Evolutionary conservation across 2,888 invertebrate species (phyloP).

Genomic region (Scaptomyza tumidula): DNA sequence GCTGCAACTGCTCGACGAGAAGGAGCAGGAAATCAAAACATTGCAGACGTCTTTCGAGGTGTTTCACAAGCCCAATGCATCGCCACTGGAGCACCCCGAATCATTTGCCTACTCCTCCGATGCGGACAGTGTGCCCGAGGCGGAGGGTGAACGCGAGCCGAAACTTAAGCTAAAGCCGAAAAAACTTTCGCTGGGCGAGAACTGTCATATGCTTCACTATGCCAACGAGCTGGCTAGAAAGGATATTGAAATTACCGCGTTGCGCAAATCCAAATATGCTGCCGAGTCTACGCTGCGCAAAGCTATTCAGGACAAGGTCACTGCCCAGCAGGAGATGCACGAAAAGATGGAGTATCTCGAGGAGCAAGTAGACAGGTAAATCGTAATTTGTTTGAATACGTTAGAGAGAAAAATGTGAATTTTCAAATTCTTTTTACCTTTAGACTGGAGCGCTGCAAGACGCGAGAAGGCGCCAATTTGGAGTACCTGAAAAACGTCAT

Average conservation of each 20-base stretch:
- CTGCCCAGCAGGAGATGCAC: constrained; percentile 86
- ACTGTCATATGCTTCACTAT: constrained; percentile 92
- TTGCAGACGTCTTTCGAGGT: constrained; percentile 86
- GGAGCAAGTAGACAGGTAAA: constrained; percentile 87
- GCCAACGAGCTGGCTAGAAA: constrained; percentile 92
- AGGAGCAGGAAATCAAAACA: constrained; percentile 89
- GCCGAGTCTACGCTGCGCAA: constrained; percentile 86
- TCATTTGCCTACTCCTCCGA: constrained; percentile 60
- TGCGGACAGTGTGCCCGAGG: constrained; percentile 73
- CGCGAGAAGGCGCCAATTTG: constrained; percentile 93
- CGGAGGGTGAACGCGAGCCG: constrained; percentile 46
- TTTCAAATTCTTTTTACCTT: too few relatives aligned
- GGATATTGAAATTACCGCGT: constrained; percentile 90
- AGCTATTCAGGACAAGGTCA: constrained; percentile 86
- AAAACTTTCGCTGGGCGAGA: constrained; percentile 85
- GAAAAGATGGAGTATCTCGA: constrained; percentile 86
- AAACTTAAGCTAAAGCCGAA: constrained; percentile 66
- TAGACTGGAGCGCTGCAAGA: constrained; percentile 89
- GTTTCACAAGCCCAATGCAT: constrained; percentile 76
- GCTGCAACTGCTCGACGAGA: constrained; percentile 90
- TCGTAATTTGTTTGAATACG: neutral
- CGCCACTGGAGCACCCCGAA: constrained; percentile 36
- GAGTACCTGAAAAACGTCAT: constrained; percentile 97
- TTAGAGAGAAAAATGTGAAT: too few relatives aligned
- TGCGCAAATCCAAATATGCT: constrained; percentile 90